Evolutionary conservation across 2,888 invertebrate species (phyloP).

Genomic region (Tenthredo livida): DNA sequence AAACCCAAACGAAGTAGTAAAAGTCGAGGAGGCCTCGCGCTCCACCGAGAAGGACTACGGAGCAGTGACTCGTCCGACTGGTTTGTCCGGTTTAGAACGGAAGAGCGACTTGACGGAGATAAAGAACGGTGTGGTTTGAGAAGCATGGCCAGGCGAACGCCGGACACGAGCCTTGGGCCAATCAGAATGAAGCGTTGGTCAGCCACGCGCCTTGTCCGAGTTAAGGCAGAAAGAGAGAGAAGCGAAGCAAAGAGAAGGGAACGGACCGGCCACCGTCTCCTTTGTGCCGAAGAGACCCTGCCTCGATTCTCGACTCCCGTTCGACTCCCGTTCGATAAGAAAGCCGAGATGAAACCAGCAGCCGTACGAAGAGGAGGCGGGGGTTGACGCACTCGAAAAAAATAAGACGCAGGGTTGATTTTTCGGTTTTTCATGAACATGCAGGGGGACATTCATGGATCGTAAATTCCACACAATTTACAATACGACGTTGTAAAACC

Average conservation of each 20-base stretch:
- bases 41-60: conserved; percentile 16
- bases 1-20: background rate
- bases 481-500: background rate
- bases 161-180: conserved; percentile 78
- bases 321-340: conserved; percentile 50
- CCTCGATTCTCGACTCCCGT: conserved; percentile 44
- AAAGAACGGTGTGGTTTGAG: conserved; percentile 42
- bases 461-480: conserved; percentile 1
- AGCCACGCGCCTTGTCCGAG: conserved; percentile 72
- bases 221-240: conserved; percentile 6
- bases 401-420: conserved; percentile 11
- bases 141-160: conserved; percentile 67
- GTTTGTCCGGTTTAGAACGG: conserved; percentile 49
- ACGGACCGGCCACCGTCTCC: background rate
- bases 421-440: background rate
- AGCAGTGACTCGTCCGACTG: conserved; percentile 45
- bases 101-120: conserved; percentile 53
- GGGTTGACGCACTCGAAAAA: conserved; percentile 10
- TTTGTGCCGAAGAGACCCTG: conserved; percentile 33
- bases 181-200: conserved; percentile 75
- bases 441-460: conserved; percentile 7
- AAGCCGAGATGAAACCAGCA: conserved; percentile 6
- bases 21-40: conserved; percentile 22
- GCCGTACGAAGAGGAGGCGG: background rate
- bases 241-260: background rate